Conservation (phyloP, 2,113 vertebrate species). For the Athene cunicularia region DNA sequence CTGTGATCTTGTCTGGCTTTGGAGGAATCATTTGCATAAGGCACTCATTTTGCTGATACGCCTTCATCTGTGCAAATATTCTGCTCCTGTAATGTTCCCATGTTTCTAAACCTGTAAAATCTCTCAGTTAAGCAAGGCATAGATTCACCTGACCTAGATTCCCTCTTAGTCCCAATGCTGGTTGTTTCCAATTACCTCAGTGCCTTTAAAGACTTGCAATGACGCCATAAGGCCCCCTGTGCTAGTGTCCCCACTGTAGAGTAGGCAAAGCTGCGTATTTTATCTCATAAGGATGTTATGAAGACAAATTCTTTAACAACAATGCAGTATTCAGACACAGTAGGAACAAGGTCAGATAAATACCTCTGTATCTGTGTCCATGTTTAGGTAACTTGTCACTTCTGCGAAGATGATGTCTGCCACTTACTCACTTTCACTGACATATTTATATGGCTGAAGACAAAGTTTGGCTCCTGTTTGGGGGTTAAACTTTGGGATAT, state of each 20-base stretch:
- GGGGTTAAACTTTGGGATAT: background rate
- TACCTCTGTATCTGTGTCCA: accelerated
- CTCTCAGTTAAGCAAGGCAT: background rate
- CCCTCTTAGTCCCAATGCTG: background rate
- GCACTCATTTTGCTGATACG: background rate
- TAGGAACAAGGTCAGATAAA: background rate
- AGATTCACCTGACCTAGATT: background rate
- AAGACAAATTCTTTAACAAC: background rate
- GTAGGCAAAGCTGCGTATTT: background rate
- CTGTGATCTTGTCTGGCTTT: background rate
- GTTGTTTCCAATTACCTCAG: background rate
- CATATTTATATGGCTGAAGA: background rate
- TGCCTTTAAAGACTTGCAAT: background rate
- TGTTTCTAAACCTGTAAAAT: background rate
- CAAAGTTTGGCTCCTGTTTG: background rate
- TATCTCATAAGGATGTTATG: background rate
- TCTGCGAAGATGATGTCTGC: background rate
- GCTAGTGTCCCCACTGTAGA: accelerated
- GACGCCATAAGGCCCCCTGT: background rate
- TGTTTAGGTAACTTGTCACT: background rate
- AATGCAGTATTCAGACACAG: background rate
- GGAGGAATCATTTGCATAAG: background rate
- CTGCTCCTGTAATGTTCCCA: background rate
- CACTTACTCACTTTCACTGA: background rate
- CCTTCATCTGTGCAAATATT: background rate